Evolutionary conservation across 2,113 vertebrate species (phyloP), one percentile per base, ranked within the genome.

Genomic region (Andinoacara biseriatus): DNA sequence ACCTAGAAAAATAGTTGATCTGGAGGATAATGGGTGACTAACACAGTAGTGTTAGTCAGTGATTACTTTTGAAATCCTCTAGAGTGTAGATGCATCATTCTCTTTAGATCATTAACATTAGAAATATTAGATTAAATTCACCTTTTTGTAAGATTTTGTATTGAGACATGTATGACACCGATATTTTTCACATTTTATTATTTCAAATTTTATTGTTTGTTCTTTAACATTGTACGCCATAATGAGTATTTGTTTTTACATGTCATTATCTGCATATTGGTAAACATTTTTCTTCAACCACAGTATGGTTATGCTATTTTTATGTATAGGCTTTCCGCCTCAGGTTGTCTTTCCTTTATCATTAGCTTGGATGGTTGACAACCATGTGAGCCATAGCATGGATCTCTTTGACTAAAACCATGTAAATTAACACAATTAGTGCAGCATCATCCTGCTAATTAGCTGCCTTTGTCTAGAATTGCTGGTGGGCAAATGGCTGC

Each of bases 391-490:
- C 95, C 96, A 95, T 96, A 96, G 95, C 96, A 95, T 96, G 94
- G 95, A 96, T 97, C 95, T 96, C 96, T 97, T 98, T 98, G 96
- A 98, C 97, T 97, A 97, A 98, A 98, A 97, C 97, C 97, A 97
- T 97, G 97, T 97, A 98, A 98, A 99, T 99, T 97, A 98, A 97
- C 97, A 97, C 97, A 98, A 99, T 99, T 99, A 99, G 97, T 96
- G 96, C 96, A 97, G 96, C 97, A 97, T 97, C 97, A 97, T 98
- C 96, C 96, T 94, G 96, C 97, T 99, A 99, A 99, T 99, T 99
- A 99, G 97, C 96, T 97, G 96, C 95, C 92, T 95, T 95, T 97
- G 96, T 97, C 96, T 97, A 94, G 95, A 96, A 95, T 96, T 96
- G 95, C 92, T 95, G 95, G 96, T 96, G 96, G 96, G 96, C 96